A percentile compares a stretch with the other conserved stretches of the same genome.
Conservation (phyloP, 2,888 invertebrate species). For the Heteromurus nitidus region DNA sequence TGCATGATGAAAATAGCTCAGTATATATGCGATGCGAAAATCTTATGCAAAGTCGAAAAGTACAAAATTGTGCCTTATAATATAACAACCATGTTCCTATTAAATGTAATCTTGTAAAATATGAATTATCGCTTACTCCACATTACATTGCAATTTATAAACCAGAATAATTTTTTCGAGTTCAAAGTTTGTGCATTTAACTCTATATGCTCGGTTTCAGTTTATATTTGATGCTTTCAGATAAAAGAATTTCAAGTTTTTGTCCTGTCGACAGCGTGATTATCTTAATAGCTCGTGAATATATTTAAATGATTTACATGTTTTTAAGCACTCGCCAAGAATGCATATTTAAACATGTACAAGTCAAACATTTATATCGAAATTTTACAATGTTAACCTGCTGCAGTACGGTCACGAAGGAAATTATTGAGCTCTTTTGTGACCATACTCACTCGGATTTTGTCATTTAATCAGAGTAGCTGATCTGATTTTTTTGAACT, state of each 20-base stretch:
- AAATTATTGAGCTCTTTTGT: slow-evolving; percentile 23
- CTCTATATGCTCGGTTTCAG: too few species aligned
- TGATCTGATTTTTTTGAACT: slow-evolving; percentile 26
- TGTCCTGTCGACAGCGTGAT: neutral
- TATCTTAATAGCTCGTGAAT: slow-evolving; percentile 8
- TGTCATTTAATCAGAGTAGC: slow-evolving; percentile 17
- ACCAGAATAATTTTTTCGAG: neutral
- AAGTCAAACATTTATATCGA: neutral
- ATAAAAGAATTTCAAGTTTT: neutral
- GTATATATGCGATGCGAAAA: neutral
- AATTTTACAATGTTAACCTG: neutral
- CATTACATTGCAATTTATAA: too few species aligned
- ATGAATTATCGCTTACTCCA: neutral
- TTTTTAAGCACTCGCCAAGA: neutral
- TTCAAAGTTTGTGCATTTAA: neutral
- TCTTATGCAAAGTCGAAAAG: too few species aligned
- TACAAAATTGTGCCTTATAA: too few species aligned
- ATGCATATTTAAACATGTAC: neutral
- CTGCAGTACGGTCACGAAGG: slow-evolving; percentile 24
- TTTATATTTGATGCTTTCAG: slow-evolving; percentile 1
- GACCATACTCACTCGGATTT: neutral
- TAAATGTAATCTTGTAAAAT: slow-evolving; percentile 12
- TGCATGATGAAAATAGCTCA: slow-evolving; percentile 10
- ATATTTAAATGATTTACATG: slow-evolving; percentile 8
- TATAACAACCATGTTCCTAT: too few species aligned